These are phyloP conservation scores for Mythimna impura DNA, from an alignment of 2,888 invertebrate genomes.

Conservation along the genomic window DNA sequence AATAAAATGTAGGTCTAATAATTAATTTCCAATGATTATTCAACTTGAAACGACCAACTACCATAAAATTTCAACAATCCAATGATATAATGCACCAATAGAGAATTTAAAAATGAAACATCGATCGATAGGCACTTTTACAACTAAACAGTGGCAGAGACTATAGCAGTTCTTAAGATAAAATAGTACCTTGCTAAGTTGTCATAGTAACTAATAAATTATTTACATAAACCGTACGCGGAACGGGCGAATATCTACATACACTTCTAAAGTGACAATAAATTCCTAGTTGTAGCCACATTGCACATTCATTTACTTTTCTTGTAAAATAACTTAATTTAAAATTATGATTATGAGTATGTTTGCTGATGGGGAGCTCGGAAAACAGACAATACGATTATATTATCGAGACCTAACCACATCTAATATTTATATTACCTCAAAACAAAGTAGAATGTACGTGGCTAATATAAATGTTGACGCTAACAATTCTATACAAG, in stretches of 20 bases:
- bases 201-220: constrained; percentile 74
- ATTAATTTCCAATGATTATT: constrained; percentile 46
- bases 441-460: constrained; percentile 62
- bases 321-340: constrained; percentile 74
- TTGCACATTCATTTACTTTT: constrained; percentile 79
- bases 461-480: constrained; percentile 61
- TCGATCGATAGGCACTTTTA: constrained; percentile 79
- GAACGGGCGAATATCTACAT: constrained; percentile 82
- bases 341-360: constrained; percentile 80
- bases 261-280: constrained; percentile 82
- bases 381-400: constrained; percentile 58
- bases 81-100: constrained; percentile 72
- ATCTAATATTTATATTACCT: constrained; percentile 64
- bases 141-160: constrained; percentile 76
- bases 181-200: constrained; percentile 78
- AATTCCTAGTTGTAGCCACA: constrained; percentile 79
- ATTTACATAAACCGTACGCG: constrained; percentile 82
- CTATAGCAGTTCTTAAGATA: constrained; percentile 73
- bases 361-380: constrained; percentile 65
- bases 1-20: constrained; percentile 41
- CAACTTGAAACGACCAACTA: constrained; percentile 57
- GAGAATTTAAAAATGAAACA: constrained; percentile 66
- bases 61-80: constrained; percentile 59
- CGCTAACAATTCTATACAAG: constrained; percentile 60
- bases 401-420: constrained; percentile 59